phyloP scores from a whole-genome alignment of 2,113 vertebrate species.

The Cheirogaleus medius region DNA sequence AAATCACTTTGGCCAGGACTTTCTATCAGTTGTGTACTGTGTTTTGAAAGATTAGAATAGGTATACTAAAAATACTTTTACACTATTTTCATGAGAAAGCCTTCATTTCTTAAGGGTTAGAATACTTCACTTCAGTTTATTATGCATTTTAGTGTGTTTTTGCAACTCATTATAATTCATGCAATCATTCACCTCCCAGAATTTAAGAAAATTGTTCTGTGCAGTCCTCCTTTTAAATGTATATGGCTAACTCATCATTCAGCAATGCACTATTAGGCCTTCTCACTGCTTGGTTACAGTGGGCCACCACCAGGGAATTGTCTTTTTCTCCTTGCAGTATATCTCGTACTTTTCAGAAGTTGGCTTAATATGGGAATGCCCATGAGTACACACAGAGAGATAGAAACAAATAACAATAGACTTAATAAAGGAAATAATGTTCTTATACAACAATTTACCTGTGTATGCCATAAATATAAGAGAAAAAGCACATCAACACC shows the following conservation, averaged over 20 bases:
- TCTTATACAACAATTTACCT: not conserved
- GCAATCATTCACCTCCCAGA: not conserved
- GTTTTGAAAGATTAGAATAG: not conserved
- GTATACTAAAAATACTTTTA: not conserved
- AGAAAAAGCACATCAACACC: not conserved
- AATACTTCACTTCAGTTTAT: not conserved
- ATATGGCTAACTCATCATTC: not conserved
- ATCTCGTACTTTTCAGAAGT: not conserved
- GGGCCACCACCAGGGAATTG: not conserved
- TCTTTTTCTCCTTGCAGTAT: not conserved
- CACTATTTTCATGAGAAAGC: not conserved
- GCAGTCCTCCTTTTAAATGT: not conserved
- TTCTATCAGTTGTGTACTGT: not conserved
- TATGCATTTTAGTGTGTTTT: not conserved
- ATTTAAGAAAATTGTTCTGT: not conserved
- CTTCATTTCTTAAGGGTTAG: not conserved
- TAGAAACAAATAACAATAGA: not conserved
- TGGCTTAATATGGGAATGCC: not conserved
- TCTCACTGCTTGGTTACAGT: not conserved
- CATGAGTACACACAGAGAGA: not conserved
- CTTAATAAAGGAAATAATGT: not conserved
- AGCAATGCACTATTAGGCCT: not conserved
- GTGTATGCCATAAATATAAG: not conserved
- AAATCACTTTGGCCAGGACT: not conserved
- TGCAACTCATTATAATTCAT: not conserved